Conservation (phyloP, 2,888 invertebrate species). For the Chironomus riparius region DNA sequence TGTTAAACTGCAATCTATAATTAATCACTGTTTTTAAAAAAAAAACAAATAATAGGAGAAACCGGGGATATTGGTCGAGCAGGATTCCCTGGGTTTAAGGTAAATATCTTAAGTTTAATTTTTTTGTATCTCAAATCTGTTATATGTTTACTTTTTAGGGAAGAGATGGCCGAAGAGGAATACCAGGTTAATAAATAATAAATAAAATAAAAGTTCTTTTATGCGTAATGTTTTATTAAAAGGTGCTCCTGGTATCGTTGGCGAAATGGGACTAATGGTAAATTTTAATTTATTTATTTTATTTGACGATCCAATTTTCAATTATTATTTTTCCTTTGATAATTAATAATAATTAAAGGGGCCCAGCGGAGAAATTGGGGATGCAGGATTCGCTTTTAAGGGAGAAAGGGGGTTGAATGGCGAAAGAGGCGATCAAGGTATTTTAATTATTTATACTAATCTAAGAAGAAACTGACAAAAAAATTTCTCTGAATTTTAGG, state of each 20-base stretch:
- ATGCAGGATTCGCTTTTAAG: constrained; percentile 39
- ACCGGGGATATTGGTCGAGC: constrained; percentile 44
- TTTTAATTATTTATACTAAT: too few relatives aligned
- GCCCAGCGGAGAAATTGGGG: constrained; percentile 49
- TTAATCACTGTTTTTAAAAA: too few relatives aligned
- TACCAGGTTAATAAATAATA: constrained; percentile 44
- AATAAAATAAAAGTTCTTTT: too few relatives aligned
- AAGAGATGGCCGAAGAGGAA: constrained; percentile 36
- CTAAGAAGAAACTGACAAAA: too few relatives aligned
- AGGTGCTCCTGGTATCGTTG: constrained; percentile 41
- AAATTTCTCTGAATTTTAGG: background rate
- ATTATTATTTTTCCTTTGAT: too few relatives aligned
- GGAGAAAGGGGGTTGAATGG: background rate
- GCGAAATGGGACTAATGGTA: constrained; percentile 38
- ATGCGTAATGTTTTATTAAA: too few relatives aligned
- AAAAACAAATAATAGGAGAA: constrained; percentile 37
- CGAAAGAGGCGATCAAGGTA: background rate
- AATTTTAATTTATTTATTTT: constrained; percentile 30
- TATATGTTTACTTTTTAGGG: constrained; percentile 28
- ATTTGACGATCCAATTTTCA: background rate
- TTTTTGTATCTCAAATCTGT: too few relatives aligned
- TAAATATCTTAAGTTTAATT: background rate
- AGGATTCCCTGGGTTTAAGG: constrained; percentile 41
- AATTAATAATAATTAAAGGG: constrained; percentile 39
- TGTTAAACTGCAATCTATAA: too few relatives aligned